These are phyloP conservation scores for Colostygia pectinataria DNA, from an alignment of 2,888 invertebrate genomes.

Conservation along the genomic window DNA sequence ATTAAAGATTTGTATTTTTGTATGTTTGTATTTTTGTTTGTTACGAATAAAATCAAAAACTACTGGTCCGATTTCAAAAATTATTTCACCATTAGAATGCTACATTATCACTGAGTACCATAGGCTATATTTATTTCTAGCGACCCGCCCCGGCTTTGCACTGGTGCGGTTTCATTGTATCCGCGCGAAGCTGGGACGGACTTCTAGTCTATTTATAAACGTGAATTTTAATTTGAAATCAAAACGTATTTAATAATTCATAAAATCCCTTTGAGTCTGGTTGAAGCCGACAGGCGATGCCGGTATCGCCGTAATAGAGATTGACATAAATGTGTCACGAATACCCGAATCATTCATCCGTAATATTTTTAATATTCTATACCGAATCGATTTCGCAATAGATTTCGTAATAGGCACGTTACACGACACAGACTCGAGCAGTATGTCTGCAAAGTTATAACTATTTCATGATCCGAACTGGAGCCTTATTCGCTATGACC, in stretches of 20 bases:
- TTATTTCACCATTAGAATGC: too few relatives aligned
- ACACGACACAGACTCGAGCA: background rate
- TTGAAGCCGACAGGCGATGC: constrained; percentile 5
- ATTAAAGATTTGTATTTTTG: too few relatives aligned
- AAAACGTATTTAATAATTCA: constrained; percentile 22
- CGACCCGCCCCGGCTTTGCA: too few relatives aligned
- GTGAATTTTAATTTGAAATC: constrained; percentile 16
- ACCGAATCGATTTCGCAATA: constrained; percentile 44
- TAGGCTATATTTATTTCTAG: too few relatives aligned
- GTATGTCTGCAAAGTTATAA: background rate
- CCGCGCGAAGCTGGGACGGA: too few relatives aligned
- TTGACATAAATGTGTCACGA: constrained; percentile 40
- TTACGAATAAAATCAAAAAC: too few relatives aligned
- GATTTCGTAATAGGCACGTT: constrained; percentile 25
- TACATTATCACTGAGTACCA: too few relatives aligned
- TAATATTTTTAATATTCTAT: constrained; percentile 44
- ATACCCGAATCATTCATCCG: constrained; percentile 40
- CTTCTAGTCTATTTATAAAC: constrained; percentile 1
- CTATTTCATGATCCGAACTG: too few relatives aligned
- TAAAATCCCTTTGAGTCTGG: constrained; percentile 32
- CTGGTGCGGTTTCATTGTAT: too few relatives aligned
- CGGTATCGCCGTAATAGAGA: constrained; percentile 26
- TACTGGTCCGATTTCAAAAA: too few relatives aligned
- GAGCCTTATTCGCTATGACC: too few relatives aligned
- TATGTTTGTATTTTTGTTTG: too few relatives aligned